Evolutionary conservation across 2,113 vertebrate genomes (phyloP), one percentile per base, ranked within the genome.

Genomic region (Peromyscus maniculatus): DNA sequence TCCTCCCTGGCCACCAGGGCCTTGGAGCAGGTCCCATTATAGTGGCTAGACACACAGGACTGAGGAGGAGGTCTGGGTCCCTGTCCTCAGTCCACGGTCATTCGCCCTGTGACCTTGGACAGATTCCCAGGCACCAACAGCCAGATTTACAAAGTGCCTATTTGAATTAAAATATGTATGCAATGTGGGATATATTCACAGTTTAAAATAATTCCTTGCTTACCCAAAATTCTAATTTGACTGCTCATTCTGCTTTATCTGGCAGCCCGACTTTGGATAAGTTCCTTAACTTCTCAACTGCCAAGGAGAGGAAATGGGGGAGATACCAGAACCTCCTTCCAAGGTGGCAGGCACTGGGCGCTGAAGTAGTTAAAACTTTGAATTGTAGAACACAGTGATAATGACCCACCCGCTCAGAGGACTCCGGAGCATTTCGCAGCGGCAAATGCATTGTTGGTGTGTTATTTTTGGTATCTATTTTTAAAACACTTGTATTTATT

Each of bases 221-320:
- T 92, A 92, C 93, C 96, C 96, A 96, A 93, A 97, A 97, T 95
- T 97, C 94, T 89, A 95, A 97, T 96, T 36, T 39, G 95, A 79
- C 89, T 94, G 94, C 89, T 96, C 94, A 93, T 93, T 96, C 93
- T 88, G 79, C 91, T 92, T 96, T 82, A 84, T 89, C 94, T 96
- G 94, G 91, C 91, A 87, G 31, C 59, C 43, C 21, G 86, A 26
- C 78, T n/a, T 91, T 96, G 82, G 87, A 93, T 69, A 72, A n/a
- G 52, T 66, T 94, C 80, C 94, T 95, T 89, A 89, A 66, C 91
- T 75, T 89, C 90, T 93, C 84, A 49, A 43, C 71, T 80, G 22
- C 79, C 11, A 74, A 72, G 80, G 87, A 75, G 83, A n/a, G 57
- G 46, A 55, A 66, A 28, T 43, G 64, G 69, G 62, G 80, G 49